A percentile compares a stretch with the other conserved stretches of the same genome.
Conservation (phyloP, 2,888 invertebrate species). For the Seladonia tumulorum region DNA sequence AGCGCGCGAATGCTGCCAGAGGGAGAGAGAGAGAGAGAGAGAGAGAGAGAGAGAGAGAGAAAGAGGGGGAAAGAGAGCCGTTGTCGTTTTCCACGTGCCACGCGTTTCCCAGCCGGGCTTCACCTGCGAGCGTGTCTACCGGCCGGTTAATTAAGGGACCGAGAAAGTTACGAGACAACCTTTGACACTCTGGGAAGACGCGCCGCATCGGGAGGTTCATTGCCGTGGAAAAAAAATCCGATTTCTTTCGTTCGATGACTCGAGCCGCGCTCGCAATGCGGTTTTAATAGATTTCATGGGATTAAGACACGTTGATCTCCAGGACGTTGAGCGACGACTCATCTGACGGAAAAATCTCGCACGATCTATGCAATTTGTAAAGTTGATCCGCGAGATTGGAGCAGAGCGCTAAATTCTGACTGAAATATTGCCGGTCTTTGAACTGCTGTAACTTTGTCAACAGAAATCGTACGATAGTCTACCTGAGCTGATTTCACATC, state of each 20-base stretch:
- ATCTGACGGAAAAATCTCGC: background rate
- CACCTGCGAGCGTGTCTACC: conserved; percentile 66
- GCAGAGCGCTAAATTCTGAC: background rate
- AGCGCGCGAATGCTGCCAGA: background rate
- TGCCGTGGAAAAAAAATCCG: background rate
- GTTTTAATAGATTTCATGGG: background rate
- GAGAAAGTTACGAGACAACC: conserved; percentile 29
- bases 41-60: background rate
- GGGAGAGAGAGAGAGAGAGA: background rate
- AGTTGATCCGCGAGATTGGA: background rate
- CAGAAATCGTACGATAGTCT: too few relatives aligned
- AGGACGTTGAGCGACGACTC: background rate
- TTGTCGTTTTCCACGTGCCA: conserved; percentile 70
- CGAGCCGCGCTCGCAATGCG: background rate
- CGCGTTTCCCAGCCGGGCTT: conserved; percentile 64
- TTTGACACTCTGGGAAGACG: conserved; percentile 27
- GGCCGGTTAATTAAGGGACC: conserved; percentile 43
- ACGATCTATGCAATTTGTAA: background rate
- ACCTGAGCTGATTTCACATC: too few relatives aligned
- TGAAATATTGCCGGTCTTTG: too few relatives aligned
- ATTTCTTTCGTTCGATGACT: background rate
- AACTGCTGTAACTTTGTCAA: too few relatives aligned
- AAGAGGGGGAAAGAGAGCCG: conserved; percentile 28
- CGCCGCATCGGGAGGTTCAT: background rate
- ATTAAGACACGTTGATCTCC: background rate